Conservation (phyloP, 1,140 invertebrate species). For the Scaptodrosophila lebanonensis region DNA sequence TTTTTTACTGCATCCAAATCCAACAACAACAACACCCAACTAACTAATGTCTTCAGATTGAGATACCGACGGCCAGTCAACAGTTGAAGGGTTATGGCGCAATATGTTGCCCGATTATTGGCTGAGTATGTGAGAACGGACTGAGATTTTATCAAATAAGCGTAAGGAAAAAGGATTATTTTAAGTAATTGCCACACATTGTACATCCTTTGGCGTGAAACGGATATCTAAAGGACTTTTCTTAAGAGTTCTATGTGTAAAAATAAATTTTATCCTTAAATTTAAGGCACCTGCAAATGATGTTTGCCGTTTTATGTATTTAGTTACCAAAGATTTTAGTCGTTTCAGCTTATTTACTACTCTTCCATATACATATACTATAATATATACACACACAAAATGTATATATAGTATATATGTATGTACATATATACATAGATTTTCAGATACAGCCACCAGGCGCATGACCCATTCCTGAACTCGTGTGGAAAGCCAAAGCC, state of each 20-base stretch:
- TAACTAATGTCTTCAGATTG: too few species aligned
- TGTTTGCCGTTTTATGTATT: too few species aligned
- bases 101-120: not conserved
- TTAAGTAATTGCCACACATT: constrained; percentile 68
- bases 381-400: constrained; percentile 7
- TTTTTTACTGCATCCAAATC: constrained; percentile 9
- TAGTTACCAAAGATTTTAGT: constrained; percentile 47
- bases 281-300: too few species aligned
- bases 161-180: constrained; percentile 65
- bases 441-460: constrained; percentile 50
- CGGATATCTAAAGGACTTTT: constrained; percentile 6
- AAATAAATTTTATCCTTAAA: constrained; percentile 35
- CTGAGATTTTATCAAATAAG: constrained; percentile 67
- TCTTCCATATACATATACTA: constrained; percentile 13
- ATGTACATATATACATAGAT: constrained; percentile 36
- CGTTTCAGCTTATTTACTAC: constrained; percentile 49
- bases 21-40: constrained; percentile 34
- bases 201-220: constrained; percentile 30
- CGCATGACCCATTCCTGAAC: constrained; percentile 76
- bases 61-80: not conserved
- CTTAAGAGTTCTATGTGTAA: constrained; percentile 10
- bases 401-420: constrained; percentile 31
- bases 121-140: constrained; percentile 32
- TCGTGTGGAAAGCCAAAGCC: constrained; percentile 49
- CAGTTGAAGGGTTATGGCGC: constrained; percentile 40